Percentiles rank a stretch among this genome's conserved stretches.
Evolutionary conservation across 2,113 vertebrate genomes (phyloP).

Genomic region (Triplophysa rosa): DNA sequence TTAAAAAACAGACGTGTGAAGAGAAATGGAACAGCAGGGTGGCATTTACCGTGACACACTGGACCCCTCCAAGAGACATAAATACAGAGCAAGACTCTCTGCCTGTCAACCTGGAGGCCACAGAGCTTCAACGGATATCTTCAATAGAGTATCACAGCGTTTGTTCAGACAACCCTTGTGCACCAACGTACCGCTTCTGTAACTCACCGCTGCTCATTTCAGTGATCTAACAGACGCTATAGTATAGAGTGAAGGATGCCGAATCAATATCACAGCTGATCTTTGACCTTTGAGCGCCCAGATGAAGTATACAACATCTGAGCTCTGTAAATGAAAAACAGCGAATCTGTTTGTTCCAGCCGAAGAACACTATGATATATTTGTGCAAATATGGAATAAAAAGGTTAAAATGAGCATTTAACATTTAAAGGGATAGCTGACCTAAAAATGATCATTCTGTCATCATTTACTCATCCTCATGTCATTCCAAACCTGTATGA

Average conservation of each 20-base stretch:
- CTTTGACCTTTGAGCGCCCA: slow-evolving; percentile 8
- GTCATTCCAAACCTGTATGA: too few relatives aligned
- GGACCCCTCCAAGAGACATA: background rate
- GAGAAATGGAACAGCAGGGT: slow-evolving; percentile 17
- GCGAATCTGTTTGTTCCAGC: background rate
- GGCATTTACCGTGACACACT: slow-evolving; percentile 15
- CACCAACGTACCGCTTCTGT: background rate
- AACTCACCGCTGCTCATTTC: background rate
- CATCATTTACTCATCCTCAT: too few relatives aligned
- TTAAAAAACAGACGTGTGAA: slow-evolving; percentile 25
- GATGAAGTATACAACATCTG: background rate
- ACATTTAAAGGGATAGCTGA: too few relatives aligned
- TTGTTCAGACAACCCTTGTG: slow-evolving; percentile 4
- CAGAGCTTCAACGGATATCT: background rate
- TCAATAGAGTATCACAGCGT: background rate
- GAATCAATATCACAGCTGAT: slow-evolving; percentile 15
- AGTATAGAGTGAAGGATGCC: slow-evolving; percentile 8
- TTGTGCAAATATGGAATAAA: background rate
- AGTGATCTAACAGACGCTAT: background rate
- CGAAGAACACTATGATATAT: background rate
- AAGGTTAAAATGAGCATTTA: background rate
- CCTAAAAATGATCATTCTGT: too few relatives aligned
- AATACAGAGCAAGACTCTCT: slow-evolving; percentile 11
- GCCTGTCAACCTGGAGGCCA: slow-evolving; percentile 20
- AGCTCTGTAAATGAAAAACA: slow-evolving; percentile 17